Evolutionary conservation across 2,888 invertebrate species (phyloP).

Genomic region (Colostygia pectinataria): DNA sequence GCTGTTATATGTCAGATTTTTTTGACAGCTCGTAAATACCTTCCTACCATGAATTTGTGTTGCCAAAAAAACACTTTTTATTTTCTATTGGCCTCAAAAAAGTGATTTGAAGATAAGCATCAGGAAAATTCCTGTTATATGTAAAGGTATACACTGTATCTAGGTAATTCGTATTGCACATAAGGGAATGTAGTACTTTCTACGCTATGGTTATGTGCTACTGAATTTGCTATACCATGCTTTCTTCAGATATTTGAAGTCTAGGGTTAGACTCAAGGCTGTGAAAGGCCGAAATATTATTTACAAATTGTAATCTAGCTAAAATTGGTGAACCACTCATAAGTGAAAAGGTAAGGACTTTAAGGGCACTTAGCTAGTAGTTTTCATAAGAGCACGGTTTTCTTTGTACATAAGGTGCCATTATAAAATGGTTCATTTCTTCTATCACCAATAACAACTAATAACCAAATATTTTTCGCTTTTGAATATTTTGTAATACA

Average conservation of each 20-base stretch:
- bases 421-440: conserved; percentile 3
- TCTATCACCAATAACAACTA: conserved; percentile 1
- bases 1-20: no score
- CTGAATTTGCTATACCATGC: conserved; percentile 11
- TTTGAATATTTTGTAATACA: no score
- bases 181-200: conserved; percentile 20
- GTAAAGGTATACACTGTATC: conserved; percentile 20
- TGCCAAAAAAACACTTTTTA: no score
- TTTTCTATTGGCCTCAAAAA: background rate
- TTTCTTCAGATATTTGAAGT: conserved; percentile 10
- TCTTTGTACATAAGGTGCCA: conserved; percentile 20
- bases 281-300: background rate
- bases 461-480: background rate
- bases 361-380: conserved; percentile 10
- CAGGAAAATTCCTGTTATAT: conserved; percentile 5
- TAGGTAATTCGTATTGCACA: conserved; percentile 17
- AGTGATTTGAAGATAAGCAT: conserved; percentile 11
- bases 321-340: conserved; percentile 3
- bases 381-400: conserved; percentile 13
- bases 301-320: conserved; percentile 10
- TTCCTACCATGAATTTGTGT: no score
- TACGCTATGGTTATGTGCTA: conserved; percentile 6
- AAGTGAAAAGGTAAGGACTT: conserved; percentile 3
- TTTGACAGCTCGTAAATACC: no score
- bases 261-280: background rate